Evolutionary conservation across 1,140 invertebrate species (phyloP), one percentile per base, ranked within the genome.

Genomic region (Ceratosolen solmsi): DNA sequence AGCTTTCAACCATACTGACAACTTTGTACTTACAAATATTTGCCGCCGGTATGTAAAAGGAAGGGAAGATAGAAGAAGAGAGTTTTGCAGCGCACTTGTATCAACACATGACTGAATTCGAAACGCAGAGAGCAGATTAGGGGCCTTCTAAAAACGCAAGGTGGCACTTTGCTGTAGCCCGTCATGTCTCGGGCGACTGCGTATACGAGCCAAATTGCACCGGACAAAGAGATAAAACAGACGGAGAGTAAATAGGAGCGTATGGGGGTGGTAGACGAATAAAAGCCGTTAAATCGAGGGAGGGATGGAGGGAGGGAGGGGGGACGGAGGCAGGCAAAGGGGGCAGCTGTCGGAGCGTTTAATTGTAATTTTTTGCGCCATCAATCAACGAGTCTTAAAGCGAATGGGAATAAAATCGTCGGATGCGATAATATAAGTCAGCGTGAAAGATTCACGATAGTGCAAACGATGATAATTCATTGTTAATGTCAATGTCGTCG

Each of bases 111-210:
- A 38, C 46, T 73, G 20, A 58, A 74, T 58, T 36, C 72, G 25
- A 15, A n/a, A 49, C 30, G 25, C 72, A 30, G 15, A 73, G 27
- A 56, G 72, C 49, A 78, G 56, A 80, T 54, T 68, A 33, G 15
- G 65, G 84, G 38, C 82, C 82, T 85, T 80, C 17, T 38, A 38
- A 0, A 22, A n/a, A 38, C 5, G 63, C 63, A 68, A 68, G 33
- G 63, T 68, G 63, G 63, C 63, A 38, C 25, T 33, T 63, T 33
- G 27, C 60, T 4, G 13, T 20, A 11, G 17, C 13, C 30, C n/a
- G n/a, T n/a, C n/a, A n/a, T 11, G 60, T 68, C 22, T 38, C 33
- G 63, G 2, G 17, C 84, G 56, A 33, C 22, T 27, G 54, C 49
- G 65, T 15, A 38, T 30, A 27, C 83, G 73, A 27, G 60, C 75